phyloP scores from a whole-genome alignment of 2,888 invertebrate genomes.

The Campaea margaritaria region DNA sequence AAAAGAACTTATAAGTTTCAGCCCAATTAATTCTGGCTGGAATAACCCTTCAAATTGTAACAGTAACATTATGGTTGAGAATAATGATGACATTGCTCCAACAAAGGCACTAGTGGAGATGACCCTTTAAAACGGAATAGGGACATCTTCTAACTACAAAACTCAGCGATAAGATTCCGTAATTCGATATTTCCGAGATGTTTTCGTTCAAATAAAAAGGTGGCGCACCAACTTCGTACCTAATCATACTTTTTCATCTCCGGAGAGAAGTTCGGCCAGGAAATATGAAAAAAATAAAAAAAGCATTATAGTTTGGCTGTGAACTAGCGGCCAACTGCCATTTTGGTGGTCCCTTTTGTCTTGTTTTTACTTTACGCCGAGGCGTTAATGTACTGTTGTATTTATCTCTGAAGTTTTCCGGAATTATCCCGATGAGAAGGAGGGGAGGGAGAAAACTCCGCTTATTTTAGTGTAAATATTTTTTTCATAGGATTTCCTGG shows the following conservation, averaged over 20 bases:
- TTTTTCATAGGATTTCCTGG: too few relatives aligned
- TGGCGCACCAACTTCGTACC: constrained; percentile 41
- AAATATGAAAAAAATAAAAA: constrained; percentile 47
- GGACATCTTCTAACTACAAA: constrained; percentile 18
- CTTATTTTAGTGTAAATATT: too few relatives aligned
- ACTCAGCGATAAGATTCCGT: constrained; percentile 29
- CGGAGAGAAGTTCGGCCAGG: constrained; percentile 39
- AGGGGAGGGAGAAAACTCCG: too few relatives aligned
- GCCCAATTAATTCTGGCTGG: too few relatives aligned
- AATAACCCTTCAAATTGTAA: too few relatives aligned
- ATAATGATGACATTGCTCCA: too few relatives aligned
- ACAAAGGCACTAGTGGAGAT: neutral
- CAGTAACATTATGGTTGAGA: too few relatives aligned
- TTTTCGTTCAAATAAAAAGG: constrained; percentile 28
- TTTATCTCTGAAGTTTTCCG: neutral
- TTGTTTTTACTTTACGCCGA: constrained; percentile 10
- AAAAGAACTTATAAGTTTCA: too few relatives aligned
- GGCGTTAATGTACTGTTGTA: neutral
- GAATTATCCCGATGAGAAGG: too few relatives aligned
- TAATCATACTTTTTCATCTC: constrained; percentile 54
- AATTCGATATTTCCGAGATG: constrained; percentile 34
- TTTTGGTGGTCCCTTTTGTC: constrained; percentile 11
- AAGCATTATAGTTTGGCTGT: constrained; percentile 35
- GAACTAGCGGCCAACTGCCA: constrained; percentile 8
- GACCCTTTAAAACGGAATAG: neutral